phyloP scores from a whole-genome alignment of 2,113 vertebrate species.

The Oceanodroma tethys region DNA sequence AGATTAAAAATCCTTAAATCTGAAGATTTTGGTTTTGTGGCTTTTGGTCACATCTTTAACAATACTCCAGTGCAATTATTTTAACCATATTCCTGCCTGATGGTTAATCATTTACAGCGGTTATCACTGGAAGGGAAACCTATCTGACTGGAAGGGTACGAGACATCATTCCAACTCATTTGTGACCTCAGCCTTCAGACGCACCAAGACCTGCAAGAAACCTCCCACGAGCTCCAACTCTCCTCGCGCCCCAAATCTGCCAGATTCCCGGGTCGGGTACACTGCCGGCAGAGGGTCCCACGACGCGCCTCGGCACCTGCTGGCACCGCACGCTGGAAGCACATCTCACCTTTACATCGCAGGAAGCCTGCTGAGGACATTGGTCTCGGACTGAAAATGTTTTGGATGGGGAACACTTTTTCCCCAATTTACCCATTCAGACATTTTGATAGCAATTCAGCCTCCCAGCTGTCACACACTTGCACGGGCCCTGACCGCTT shows the following conservation, averaged over 20 bases:
- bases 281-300: fast-evolving
- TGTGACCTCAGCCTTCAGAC: slow-evolving; percentile 6
- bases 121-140: slow-evolving; percentile 27
- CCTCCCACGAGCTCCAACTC: fast-evolving
- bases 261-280: fast-evolving
- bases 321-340: fast-evolving
- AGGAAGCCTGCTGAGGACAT: neutral
- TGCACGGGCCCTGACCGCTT: fast-evolving
- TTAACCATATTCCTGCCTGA: neutral
- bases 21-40: neutral
- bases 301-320: fast-evolving
- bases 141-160: neutral
- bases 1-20: neutral
- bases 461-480: neutral
- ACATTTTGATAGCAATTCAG: neutral
- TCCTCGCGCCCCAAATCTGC: neutral
- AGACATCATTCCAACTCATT: neutral
- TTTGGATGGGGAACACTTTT: fast-evolving
- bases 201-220: neutral
- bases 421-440: neutral
- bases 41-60: neutral
- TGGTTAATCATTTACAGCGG: neutral
- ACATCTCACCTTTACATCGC: neutral
- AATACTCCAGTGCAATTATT: neutral
- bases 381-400: neutral